These are phyloP conservation scores for Alfaro cultratus DNA, from an alignment of 2,797 vertebrate species.

Conservation along the genomic window DNA sequence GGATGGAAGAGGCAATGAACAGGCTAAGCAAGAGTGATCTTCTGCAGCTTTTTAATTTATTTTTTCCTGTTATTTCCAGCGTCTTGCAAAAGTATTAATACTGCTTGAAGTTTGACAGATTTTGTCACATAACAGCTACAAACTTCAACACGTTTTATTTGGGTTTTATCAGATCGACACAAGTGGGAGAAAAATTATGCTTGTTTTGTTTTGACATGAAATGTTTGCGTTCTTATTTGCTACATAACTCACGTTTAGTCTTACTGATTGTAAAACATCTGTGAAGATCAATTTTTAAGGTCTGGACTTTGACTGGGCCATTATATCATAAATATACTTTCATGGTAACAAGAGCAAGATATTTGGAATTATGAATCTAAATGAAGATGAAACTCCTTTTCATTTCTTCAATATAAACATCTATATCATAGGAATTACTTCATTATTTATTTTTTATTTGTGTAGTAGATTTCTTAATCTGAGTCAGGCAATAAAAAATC, in stretches of 20 bases:
- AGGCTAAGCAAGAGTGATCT: constrained; percentile 82
- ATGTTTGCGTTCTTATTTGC: not conserved
- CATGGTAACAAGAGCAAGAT: not conserved
- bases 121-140: not conserved
- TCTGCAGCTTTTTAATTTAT: constrained; percentile 54
- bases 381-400: not conserved
- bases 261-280: not conserved
- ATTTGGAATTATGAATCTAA: not conserved
- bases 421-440: too few relatives aligned
- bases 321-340: not conserved
- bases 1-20: constrained; percentile 85
- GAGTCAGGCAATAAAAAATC: too few relatives aligned
- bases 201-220: not conserved
- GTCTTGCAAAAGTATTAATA: not conserved
- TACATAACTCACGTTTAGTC: not conserved
- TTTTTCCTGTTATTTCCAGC: constrained; percentile 50
- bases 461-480: too few relatives aligned
- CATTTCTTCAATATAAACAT: too few relatives aligned
- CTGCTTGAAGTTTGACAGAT: not conserved
- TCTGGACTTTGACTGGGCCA: not conserved
- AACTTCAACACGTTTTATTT: not conserved
- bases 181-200: not conserved
- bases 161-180: not conserved
- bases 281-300: not conserved
- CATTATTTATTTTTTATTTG: too few relatives aligned